These are phyloP conservation scores for Stegodyphus mimosarum DNA, from an alignment of 1,140 invertebrate species.

Conservation along the genomic window DNA sequence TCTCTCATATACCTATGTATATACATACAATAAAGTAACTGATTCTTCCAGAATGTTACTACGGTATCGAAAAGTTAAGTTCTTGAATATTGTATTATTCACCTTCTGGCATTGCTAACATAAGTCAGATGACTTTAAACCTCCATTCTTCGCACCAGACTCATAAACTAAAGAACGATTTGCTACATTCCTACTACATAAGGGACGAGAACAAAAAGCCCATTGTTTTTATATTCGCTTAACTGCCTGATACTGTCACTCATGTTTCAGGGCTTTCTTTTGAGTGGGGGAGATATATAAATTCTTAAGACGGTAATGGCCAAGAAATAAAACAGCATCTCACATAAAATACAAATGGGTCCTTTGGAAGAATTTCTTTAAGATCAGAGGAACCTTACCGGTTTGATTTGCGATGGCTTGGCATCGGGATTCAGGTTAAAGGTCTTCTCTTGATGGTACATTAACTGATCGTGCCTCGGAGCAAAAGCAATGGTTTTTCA, in stretches of 20 bases:
- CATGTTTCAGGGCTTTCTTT: neutral
- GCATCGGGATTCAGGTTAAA: conserved; percentile 6
- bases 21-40: too few relatives aligned
- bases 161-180: too few relatives aligned
- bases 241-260: conserved; percentile 13
- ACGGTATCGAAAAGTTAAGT: too few relatives aligned
- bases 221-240: conserved; percentile 11
- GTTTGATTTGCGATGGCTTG: conserved; percentile 36
- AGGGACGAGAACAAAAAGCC: conserved; percentile 1
- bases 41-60: too few relatives aligned
- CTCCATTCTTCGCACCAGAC: too few relatives aligned
- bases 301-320: neutral
- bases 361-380: neutral
- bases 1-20: too few relatives aligned
- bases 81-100: too few relatives aligned
- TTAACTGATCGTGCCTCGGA: conserved; percentile 31
- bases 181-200: neutral
- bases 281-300: too few relatives aligned
- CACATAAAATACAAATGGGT: conserved; percentile 35
- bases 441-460: conserved; percentile 14
- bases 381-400: conserved; percentile 19
- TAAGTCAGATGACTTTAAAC: too few relatives aligned
- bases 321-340: conserved; percentile 29
- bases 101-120: too few relatives aligned
- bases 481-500: neutral